phyloP scores from a whole-genome alignment of 2,797 vertebrate genomes.

The Peromyscus melanophrys region DNA sequence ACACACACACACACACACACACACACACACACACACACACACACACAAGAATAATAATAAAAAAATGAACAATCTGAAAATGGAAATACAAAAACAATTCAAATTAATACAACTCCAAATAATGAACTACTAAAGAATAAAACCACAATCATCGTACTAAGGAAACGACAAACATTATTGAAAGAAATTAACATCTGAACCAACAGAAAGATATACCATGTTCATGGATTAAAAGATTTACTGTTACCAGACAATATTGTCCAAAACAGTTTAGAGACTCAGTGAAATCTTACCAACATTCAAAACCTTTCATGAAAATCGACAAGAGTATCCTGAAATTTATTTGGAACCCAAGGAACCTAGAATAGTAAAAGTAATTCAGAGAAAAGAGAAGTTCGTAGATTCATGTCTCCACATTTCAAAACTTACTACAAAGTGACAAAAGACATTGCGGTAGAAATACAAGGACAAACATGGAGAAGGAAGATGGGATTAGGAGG shows the following conservation, averaged over 20 bases:
- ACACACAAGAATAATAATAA: not conserved
- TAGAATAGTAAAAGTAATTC: not conserved
- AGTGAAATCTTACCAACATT: not conserved
- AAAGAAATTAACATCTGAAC: not conserved
- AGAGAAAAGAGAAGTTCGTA: not conserved
- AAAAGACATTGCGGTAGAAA: not conserved
- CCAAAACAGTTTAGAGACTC: not conserved
- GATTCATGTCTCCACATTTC: not conserved
- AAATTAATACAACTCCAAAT: not conserved
- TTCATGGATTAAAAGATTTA: not conserved
- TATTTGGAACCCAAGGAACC: not conserved
- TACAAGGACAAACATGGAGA: not conserved
- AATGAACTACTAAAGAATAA: conserved; percentile 35
- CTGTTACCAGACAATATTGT: not conserved
- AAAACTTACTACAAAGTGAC: not conserved
- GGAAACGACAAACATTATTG: not conserved
- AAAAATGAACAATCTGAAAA: conserved; percentile 14
- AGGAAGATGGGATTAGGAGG: not conserved
- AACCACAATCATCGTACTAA: not conserved
- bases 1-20: not conserved
- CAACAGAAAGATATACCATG: conserved; percentile 5
- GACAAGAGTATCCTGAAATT: conserved; percentile 18
- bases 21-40: not conserved
- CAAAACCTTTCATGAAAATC: not conserved
- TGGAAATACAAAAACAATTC: conserved; percentile 5